These are phyloP conservation scores for Penelope pileata DNA, from an alignment of 2,113 vertebrate genomes.

Conservation along the genomic window DNA sequence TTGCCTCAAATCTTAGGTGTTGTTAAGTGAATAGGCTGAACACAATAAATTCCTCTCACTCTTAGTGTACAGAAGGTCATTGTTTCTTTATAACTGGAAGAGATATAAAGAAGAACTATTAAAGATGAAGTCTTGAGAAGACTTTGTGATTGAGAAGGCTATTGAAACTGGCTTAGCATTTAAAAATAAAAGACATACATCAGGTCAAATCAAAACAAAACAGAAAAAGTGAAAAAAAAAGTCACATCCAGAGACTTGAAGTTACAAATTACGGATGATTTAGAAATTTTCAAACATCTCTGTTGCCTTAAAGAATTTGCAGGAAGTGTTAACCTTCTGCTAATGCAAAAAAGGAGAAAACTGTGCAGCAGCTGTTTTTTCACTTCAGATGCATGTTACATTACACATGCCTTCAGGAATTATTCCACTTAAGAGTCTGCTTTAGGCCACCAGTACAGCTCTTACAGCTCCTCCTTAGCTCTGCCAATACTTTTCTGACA, in stretches of 20 bases:
- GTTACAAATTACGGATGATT: background rate
- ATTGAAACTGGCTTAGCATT: background rate
- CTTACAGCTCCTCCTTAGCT: background rate
- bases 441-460: background rate
- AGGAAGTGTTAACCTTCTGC: background rate
- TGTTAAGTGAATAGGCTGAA: background rate
- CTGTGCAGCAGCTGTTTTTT: slow-evolving; percentile 17
- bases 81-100: background rate
- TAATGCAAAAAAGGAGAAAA: background rate
- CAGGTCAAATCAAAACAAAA: background rate
- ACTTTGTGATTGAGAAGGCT: background rate
- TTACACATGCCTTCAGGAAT: slow-evolving; percentile 47
- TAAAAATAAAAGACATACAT: background rate
- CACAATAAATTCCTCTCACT: background rate
- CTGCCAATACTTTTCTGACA: slow-evolving; percentile 5
- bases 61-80: background rate
- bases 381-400: background rate
- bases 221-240: background rate
- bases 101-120: background rate
- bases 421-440: background rate
- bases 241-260: background rate
- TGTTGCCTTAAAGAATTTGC: background rate
- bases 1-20: background rate
- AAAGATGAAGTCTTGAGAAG: background rate
- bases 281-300: background rate